Base-by-base conservation (phyloP, 2,888 invertebrate genomes). In the Rhagophthalmus giganteus region DNA sequence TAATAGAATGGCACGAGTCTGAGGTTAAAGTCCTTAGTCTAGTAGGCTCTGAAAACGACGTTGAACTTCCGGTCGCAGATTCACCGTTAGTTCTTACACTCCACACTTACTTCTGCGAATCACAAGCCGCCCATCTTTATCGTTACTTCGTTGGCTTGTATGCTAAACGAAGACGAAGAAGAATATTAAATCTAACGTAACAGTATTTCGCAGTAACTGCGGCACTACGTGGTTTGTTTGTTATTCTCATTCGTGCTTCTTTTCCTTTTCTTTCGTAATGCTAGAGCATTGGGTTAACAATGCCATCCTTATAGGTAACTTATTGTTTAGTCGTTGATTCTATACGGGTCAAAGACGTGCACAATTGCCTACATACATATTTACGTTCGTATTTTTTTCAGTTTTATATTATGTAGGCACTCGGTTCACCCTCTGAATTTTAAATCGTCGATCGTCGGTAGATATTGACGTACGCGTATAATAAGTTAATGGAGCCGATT, bases 21-120 rank as follows among this genome's bases (percentile, higher is more conserved):
- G 70, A 72, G 72, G 72, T 72, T 72, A 72, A 72, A 72, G 71
- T 71, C 72, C 71, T 72, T 70, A 67, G 65, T 71, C 71, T 71
- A 72, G 68, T 68, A 70, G 68, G 68, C 67, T 67, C 67, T 65
- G 65, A 62, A 66, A 66, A 69, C 65, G 64, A 67, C 70, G 66
- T 64, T 69, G 64, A 68, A 72, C 71, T 72, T 73, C 72, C 73
- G 71, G 71, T 72, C 69, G 70, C 70, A 55, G 63, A 66, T 64
- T 61, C 65, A 72, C 73, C 73, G 73, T 73, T 73, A 73, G 61
- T 49, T 49, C 54, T 49, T 54, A 44, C 35, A 28, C 35, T 32
- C 20, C 24, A 37, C 39, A 33, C 33, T 33, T 53, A 48, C 47
- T 44, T 53, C 48, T 53, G 49, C 47, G 45, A 47, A 54, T 45